phyloP scores from a whole-genome alignment of 2,888 invertebrate species.

The Embidobia sp. region DNA sequence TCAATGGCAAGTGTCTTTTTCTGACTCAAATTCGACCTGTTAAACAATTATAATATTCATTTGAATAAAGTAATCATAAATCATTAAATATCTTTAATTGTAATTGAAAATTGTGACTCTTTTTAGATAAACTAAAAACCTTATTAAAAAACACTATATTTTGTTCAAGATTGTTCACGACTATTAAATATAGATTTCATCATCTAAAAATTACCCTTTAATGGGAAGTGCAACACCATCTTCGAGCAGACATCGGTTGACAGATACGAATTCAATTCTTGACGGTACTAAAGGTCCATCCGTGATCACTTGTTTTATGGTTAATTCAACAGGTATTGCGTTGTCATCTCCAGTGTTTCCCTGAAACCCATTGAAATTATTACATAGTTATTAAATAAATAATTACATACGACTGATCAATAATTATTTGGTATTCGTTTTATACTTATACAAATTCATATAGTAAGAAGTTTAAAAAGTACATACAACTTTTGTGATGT shows the following conservation, averaged over 20 bases:
- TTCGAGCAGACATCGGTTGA: slow-evolving; percentile 86
- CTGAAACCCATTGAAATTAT: slow-evolving; percentile 6
- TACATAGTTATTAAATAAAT: neutral
- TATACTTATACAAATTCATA: neutral
- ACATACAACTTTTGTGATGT: slow-evolving; percentile 83
- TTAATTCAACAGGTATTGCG: slow-evolving; percentile 84
- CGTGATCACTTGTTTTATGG: slow-evolving; percentile 84
- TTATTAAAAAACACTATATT: too few relatives aligned
- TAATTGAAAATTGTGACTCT: too few relatives aligned
- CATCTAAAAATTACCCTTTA: slow-evolving; percentile 74
- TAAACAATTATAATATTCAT: too few relatives aligned
- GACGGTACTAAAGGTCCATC: slow-evolving; percentile 87
- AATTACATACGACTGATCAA: too few relatives aligned
- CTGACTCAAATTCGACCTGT: neutral
- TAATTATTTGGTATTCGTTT: too few relatives aligned
- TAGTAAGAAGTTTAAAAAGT: neutral
- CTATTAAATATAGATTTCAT: slow-evolving; percentile 8
- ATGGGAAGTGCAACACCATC: slow-evolving; percentile 85
- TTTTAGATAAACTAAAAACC: too few relatives aligned
- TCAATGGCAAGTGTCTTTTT: slow-evolving; percentile 73
- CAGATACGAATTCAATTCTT: slow-evolving; percentile 84
- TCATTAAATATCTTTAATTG: slow-evolving; percentile 5
- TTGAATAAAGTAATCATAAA: slow-evolving; percentile 10
- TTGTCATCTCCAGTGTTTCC: slow-evolving; percentile 51
- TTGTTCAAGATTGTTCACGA: too few relatives aligned